phyloP scores from a whole-genome alignment of 2,888 invertebrate species.

The Minunthozetes semirufus region DNA sequence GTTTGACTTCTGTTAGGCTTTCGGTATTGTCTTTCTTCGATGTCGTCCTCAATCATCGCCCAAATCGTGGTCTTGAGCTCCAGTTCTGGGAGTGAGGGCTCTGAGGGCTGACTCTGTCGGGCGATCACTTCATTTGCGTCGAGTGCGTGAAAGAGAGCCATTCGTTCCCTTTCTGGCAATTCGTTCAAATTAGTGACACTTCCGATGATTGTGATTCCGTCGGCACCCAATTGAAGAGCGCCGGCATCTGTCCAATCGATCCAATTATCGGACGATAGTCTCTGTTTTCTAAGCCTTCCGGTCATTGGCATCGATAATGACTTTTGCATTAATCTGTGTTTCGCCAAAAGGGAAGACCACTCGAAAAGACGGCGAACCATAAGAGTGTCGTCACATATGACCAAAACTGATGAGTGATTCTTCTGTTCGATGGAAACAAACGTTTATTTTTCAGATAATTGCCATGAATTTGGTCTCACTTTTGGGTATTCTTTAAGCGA shows the following conservation, averaged over 20 bases:
- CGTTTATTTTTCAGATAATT: not conserved
- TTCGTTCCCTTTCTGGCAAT: conserved; percentile 17
- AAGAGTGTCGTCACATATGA: conserved; percentile 32
- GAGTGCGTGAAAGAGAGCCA: conserved; percentile 6
- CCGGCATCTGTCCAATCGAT: conserved; percentile 24
- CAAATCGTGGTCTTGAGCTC: conserved; percentile 25
- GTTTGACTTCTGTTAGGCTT: conserved; percentile 5
- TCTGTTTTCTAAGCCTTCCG: no score
- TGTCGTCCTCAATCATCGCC: conserved; percentile 17
- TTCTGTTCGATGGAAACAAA: not conserved
- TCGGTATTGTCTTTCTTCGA: not conserved
- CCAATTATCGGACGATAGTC: no score
- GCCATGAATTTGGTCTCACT: conserved; percentile 6
- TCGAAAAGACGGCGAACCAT: conserved; percentile 22
- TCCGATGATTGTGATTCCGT: conserved; percentile 29
- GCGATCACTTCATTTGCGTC: conserved; percentile 30
- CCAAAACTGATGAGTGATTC: conserved; percentile 29
- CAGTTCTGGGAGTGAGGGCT: not conserved
- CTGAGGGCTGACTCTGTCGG: not conserved
- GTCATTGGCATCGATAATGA: not conserved
- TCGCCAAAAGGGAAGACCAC: conserved; percentile 8
- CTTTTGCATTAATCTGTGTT: not conserved
- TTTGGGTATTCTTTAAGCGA: conserved; percentile 9
- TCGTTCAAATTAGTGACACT: conserved; percentile 6
- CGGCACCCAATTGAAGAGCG: conserved; percentile 27